Base-by-base conservation (phyloP, 1,140 invertebrate species). In the Drosophila nigromelanica region DNA sequence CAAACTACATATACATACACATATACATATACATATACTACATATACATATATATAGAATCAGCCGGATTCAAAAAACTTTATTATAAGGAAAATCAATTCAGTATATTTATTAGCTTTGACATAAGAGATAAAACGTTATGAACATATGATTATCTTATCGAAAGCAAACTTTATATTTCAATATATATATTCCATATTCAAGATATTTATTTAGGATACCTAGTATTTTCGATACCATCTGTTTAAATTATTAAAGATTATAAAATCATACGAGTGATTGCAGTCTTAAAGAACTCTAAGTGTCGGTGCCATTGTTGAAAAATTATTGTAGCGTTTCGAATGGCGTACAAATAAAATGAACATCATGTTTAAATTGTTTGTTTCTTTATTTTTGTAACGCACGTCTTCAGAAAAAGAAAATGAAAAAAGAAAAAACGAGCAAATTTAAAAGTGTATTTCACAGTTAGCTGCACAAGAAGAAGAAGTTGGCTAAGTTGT, bases 261-360 rank as follows among this genome's bases (percentile, higher is more conserved):
- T 55, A 55, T 37, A 55, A 40, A 40, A 30, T 43, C 4, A 24
- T 12, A n/a, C 14, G 5, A 45, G n/a, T 15, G 3, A 14, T 50
- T 15, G 11, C 4, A 4, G 18, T 30, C 39, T 14, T 5, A 30
- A 24, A 58, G 55, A 45, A 45, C 40, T 27, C 10, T 24, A 12
- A 40, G 14, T 58, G 40, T 45, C 55, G 14, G 14, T 27, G 55
- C 55, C 55, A 62, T 62, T 62, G 45, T 62, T 40, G 35, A 15
- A n/a, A 68, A 76, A 47, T 76, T 76, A 76, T 69, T 76, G 63
- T 76, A 63, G 71, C 74, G 71, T 69, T 58, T 40, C 71, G 54
- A 76, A 76, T 73, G 58, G 56, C 50, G 56, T 37, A 18, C 60
- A 66, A 75, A 78, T 78, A 75, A 78, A 78, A 78, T 71, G 42